Percentiles rank a stretch among this genome's conserved stretches.
phyloP scores from a whole-genome alignment of 2,888 invertebrate species.

The Branchipolynoe longqiensis region DNA sequence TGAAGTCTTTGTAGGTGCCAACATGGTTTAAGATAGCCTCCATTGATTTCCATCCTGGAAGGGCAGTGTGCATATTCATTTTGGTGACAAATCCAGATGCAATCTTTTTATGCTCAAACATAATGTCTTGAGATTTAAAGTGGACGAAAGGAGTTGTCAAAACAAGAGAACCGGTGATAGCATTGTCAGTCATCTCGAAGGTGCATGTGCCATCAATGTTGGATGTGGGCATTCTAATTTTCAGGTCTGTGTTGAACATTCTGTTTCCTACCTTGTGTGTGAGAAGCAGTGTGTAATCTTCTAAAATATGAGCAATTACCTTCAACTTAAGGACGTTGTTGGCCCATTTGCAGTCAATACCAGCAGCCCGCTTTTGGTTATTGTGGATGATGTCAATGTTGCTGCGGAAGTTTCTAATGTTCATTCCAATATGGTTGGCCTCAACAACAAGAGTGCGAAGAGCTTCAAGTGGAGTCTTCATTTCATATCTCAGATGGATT shows the following conservation, averaged over 20 bases:
- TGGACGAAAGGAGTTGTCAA: conserved; percentile 53
- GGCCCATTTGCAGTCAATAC: conserved; percentile 34
- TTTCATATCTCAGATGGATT: not conserved
- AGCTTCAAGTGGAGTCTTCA: conserved; percentile 57
- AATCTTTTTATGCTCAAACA: not conserved
- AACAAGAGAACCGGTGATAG: conserved; percentile 12
- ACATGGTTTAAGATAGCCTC: conserved; percentile 8
- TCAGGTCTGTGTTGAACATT: not conserved
- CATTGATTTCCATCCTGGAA: not conserved
- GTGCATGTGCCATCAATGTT: conserved; percentile 25
- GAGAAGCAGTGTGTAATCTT: conserved; percentile 22
- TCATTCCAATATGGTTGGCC: conserved; percentile 50
- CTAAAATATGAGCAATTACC: conserved; percentile 15
- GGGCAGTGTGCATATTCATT: not conserved
- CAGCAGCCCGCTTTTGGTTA: conserved; percentile 10
- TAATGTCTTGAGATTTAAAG: conserved; percentile 34
- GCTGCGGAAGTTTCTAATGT: conserved; percentile 56
- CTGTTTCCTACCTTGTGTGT: not conserved
- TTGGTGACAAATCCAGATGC: not conserved
- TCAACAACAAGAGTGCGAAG: conserved; percentile 20
- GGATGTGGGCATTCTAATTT: conserved; percentile 17
- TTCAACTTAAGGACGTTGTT: conserved; percentile 41
- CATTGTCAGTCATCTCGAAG: conserved; percentile 16
- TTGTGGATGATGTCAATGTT: conserved; percentile 45
- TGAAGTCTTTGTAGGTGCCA: conserved; percentile 18